A percentile compares a stretch with the other conserved stretches of the same genome.
Conservation (phyloP, 2,888 invertebrate species). For the Apoda limacodes region DNA sequence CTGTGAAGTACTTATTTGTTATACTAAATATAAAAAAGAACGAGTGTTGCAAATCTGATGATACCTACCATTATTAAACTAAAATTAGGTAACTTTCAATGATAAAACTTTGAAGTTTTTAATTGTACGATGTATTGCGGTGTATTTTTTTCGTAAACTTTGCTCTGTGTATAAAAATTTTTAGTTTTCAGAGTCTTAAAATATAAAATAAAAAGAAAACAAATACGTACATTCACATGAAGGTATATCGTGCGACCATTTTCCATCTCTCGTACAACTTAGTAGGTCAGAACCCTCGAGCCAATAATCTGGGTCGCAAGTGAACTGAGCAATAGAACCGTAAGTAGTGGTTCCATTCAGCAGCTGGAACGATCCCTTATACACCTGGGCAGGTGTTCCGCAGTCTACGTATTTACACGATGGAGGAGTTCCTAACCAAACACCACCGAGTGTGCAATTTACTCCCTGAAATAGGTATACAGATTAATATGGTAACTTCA, state of each 20-base stretch:
- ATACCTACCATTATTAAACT: no score
- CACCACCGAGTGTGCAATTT: constrained; percentile 87
- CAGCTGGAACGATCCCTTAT: constrained; percentile 78
- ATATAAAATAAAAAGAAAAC: no score
- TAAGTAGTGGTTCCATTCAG: constrained; percentile 86
- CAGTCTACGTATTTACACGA: constrained; percentile 90
- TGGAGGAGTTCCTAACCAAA: constrained; percentile 84
- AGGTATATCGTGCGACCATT: constrained; percentile 88
- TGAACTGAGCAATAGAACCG: constrained; percentile 82
- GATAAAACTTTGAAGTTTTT: no score
- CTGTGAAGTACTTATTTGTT: no score
- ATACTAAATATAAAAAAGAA: no score
- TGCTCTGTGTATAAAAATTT: no score
- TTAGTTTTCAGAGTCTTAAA: no score
- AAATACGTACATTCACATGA: constrained; percentile 81
- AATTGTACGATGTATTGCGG: no score
- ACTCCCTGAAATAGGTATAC: constrained; percentile 68
- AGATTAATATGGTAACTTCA: no score
- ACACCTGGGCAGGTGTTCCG: constrained; percentile 83
- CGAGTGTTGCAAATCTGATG: no score
- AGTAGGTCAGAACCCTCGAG: constrained; percentile 78
- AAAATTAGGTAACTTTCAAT: no score
- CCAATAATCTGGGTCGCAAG: constrained; percentile 87
- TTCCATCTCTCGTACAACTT: constrained; percentile 84
- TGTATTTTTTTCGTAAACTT: no score